phyloP scores from a whole-genome alignment of 2,113 vertebrate genomes.

The Lampris incognitus region DNA sequence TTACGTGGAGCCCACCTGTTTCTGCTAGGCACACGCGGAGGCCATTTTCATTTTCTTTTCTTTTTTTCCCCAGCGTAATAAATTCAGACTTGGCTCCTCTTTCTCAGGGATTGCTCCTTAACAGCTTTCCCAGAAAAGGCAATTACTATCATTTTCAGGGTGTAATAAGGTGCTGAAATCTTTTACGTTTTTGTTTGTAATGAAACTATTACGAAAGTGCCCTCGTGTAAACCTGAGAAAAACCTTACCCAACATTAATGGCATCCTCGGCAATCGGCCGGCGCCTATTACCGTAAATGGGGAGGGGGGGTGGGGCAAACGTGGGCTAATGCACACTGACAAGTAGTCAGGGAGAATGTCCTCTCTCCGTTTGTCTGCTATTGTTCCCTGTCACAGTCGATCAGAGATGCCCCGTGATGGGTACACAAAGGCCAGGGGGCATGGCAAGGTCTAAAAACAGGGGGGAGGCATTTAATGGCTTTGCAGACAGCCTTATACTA shows the following conservation, averaged over 20 bases:
- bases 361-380: constrained; percentile 66
- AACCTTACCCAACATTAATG: constrained; percentile 1
- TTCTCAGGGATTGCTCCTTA: constrained; percentile 60
- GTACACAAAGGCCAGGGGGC: constrained; percentile 75
- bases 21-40: constrained; percentile 59
- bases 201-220: constrained; percentile 46
- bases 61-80: constrained; percentile 52
- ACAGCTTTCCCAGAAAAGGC: constrained; percentile 68
- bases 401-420: constrained; percentile 73
- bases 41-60: constrained; percentile 11
- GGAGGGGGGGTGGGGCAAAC: not conserved
- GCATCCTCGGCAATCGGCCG: constrained; percentile 19
- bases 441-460: constrained; percentile 53
- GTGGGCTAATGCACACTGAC: constrained; percentile 75
- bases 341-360: constrained; percentile 75
- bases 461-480: constrained; percentile 62
- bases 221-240: constrained; percentile 9
- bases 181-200: constrained; percentile 53
- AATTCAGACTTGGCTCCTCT: constrained; percentile 52
- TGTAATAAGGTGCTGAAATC: constrained; percentile 47
- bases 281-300: constrained; percentile 27
- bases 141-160: constrained; percentile 62
- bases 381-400: constrained; percentile 74
- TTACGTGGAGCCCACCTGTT: constrained; percentile 72
- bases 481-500: constrained; percentile 61